phyloP scores from a whole-genome alignment of 35 echinoderm and acorn worm genomes.

The Acanthaster planci region DNA sequence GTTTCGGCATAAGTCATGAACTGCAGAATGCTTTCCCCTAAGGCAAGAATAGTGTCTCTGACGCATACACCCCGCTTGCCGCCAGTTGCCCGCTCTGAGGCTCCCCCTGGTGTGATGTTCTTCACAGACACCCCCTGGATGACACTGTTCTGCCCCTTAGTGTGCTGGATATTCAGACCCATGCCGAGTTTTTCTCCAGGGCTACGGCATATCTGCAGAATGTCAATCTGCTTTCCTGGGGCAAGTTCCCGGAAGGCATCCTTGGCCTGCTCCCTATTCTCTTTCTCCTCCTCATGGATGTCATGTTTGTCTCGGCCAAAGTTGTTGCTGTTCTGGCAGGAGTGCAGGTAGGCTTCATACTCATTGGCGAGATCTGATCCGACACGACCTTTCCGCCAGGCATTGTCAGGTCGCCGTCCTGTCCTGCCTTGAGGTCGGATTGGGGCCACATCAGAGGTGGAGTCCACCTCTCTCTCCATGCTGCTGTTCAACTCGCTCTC shows the following conservation, averaged over 20 bases:
- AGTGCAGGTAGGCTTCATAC: slow-evolving; percentile 46
- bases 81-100: slow-evolving; percentile 70
- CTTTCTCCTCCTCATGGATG: slow-evolving; percentile 1
- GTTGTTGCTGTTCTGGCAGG: slow-evolving; percentile 50
- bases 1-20: slow-evolving; percentile 55
- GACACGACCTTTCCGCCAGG: slow-evolving; percentile 38
- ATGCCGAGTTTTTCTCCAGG: slow-evolving; percentile 85
- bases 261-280: not conserved
- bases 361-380: slow-evolving; percentile 55
- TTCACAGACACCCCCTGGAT: slow-evolving; percentile 81
- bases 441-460: not conserved
- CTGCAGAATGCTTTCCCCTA: slow-evolving; percentile 55
- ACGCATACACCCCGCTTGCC: slow-evolving; percentile 31
- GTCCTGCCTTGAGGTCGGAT: not conserved
- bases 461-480: not conserved
- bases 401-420: not conserved
- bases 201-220: slow-evolving; percentile 57
- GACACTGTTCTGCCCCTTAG: slow-evolving; percentile 50
- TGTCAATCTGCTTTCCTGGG: slow-evolving; percentile 37
- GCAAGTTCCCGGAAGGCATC: slow-evolving; percentile 28
- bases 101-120: slow-evolving; percentile 65
- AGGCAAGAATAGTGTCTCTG: slow-evolving; percentile 72
- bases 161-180: slow-evolving; percentile 92
- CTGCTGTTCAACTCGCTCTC: slow-evolving; percentile 21
- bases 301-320: slow-evolving; percentile 14